Evolutionary conservation across 2,797 vertebrate species (phyloP).

Genomic region (Bufotes viridis): DNA sequence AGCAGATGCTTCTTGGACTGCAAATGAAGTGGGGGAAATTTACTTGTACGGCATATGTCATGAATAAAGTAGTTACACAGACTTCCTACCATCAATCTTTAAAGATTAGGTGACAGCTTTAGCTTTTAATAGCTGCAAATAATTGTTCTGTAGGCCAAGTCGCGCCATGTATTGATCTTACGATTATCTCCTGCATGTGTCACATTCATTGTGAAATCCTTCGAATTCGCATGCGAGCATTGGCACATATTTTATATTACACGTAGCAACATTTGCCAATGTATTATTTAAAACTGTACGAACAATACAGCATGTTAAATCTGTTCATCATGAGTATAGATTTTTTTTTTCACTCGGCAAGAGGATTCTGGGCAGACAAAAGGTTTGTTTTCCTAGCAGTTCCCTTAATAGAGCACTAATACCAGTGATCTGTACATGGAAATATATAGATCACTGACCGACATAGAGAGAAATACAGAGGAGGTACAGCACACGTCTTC

Average conservation of each 20-base stretch:
- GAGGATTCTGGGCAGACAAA: too few relatives aligned
- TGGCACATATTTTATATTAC: not conserved
- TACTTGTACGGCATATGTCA: conserved; percentile 32
- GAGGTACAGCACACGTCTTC: too few relatives aligned
- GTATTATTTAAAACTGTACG: not conserved
- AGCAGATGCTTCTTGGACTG: conserved; percentile 18
- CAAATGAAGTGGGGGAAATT: conserved; percentile 1
- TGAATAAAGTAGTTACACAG: conserved; percentile 2
- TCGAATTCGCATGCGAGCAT: not conserved
- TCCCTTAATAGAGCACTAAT: too few relatives aligned
- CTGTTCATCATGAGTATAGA: too few relatives aligned
- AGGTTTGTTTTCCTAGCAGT: too few relatives aligned
- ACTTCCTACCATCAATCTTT: conserved; percentile 7
- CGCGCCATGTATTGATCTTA: not conserved
- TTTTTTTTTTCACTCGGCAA: too few relatives aligned
- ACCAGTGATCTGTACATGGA: too few relatives aligned
- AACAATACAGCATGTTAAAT: too few relatives aligned
- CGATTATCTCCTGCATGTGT: not conserved
- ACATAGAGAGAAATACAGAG: too few relatives aligned
- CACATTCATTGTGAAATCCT: not conserved
- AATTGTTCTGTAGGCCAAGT: conserved; percentile 1
- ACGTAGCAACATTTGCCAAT: not conserved
- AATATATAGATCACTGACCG: too few relatives aligned
- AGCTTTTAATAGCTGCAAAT: conserved; percentile 12
- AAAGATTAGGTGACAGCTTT: not conserved